Base-by-base conservation (phyloP, 2,797 vertebrate species). In the Sphenopsis melanotis region DNA sequence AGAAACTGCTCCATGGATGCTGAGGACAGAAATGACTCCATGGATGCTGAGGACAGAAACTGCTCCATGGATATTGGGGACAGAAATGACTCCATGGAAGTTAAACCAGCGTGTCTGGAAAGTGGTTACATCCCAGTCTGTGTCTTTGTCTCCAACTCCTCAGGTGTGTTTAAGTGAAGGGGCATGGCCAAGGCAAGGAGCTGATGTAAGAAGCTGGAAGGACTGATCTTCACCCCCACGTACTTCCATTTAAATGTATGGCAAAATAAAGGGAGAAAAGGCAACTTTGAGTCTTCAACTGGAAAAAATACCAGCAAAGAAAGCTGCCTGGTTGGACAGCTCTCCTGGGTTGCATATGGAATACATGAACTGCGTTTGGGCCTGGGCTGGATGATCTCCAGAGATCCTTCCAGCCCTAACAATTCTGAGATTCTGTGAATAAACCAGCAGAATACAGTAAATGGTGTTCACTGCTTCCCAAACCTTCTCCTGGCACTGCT, bases 1-100 rank as follows among this genome's bases (percentile, higher is more conserved):
- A 49, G 15, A 10, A 49, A 29, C 15, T 2, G 2, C 1, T 29
- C 34, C 6, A 8, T 69, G 66, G 36, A 8, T 32, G 3, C 1
- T 68, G 3, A 9, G 19, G 34, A 24, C 27, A 32, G 32, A 20
- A 34, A 34, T 2, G 1, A 13, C 2, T 30, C 41, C 10, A 15
- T 2, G 5, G 41, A 16, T 76, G 18, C 17, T n/a, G 3, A 14
- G 29, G 15, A n/a, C 15, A 42, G 11, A 9, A 63, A 26, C 3
- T 2, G 1, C 4, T 16, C 37, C 27, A 8, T 2, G 6, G 26
- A 15, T 72, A 17, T 22, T 44, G 11, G 9, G 46, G 14, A 12
- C 14, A 68, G 19, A 30, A 68, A 30, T 4, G 2, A 10, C 3
- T 14, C 34, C 9, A 6, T 52, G 32, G 24, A 10, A 21, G 24